Base-by-base conservation (phyloP, 1,140 invertebrate species). In the Eriocheir sinensis region DNA sequence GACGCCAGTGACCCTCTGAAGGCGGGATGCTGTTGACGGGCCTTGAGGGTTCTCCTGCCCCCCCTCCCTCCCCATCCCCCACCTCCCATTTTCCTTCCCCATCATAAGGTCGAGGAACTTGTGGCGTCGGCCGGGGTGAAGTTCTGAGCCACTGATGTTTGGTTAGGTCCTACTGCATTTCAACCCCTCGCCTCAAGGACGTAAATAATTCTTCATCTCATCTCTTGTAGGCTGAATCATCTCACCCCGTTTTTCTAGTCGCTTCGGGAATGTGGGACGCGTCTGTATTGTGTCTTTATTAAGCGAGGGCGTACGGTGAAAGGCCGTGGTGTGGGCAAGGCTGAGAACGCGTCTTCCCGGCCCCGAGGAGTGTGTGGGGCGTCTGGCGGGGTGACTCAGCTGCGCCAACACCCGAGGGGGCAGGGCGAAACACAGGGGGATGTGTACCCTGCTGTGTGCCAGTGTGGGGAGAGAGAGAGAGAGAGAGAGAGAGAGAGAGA, bases 331-430 rank as follows among this genome's bases (percentile, higher is more conserved):
- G 60, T 72, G n/a, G 17, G 27, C 60, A 21, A 21, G 60, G 60
- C 27, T 72, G 60, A 72, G n/a, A 72, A 72, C 60, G n/a, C n/a
- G n/a, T 72, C 60, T n/a, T 72, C 60, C n/a, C 60, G 21, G 6
- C 60, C n/a, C 60, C 12, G 21, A 72, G 21, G 60, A 72, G 21
- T 72, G 60, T 72, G 60, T n/a, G 60, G 27, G 27, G 60, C 2
- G 60, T 72, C 60, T 72, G 27, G 60, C 27, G 60, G 60, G 21
- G 60, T 72, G 60, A 72, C 60, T 72, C 60, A 72, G 60, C 60
- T 72, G 60, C 12, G 60, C 60, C 60, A 72, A 72, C 60, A 72
- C 60, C 60, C 60, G 60, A 72, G 60, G 60, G 60, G 60, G 60
- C 60, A 2, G 27, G 60, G n/a, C 21, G 60, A 72, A 72, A 72